Percentiles rank a stretch among this genome's conserved stretches.
These are phyloP conservation scores for Panurus biarmicus DNA, from an alignment of 2,113 vertebrate species.

Conservation along the genomic window DNA sequence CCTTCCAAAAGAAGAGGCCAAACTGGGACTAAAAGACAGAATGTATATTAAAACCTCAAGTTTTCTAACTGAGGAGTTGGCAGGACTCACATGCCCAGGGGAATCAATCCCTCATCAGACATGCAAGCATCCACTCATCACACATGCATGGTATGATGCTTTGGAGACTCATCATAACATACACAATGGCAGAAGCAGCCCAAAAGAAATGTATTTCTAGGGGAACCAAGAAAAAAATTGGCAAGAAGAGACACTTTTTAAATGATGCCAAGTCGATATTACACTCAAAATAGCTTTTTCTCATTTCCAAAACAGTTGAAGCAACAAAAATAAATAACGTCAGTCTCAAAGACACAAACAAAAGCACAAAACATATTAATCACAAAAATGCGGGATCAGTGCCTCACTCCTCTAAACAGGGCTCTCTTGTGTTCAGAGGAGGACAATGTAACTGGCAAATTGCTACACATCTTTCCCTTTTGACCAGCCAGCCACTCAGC, in stretches of 20 bases:
- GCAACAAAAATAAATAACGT: neutral
- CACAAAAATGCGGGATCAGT: neutral
- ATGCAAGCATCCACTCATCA: neutral
- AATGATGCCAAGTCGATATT: neutral
- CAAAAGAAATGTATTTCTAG: neutral
- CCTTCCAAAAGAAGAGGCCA: neutral
- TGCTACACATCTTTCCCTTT: neutral
- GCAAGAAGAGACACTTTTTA: neutral
- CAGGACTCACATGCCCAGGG: neutral
- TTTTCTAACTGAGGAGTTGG: constrained; percentile 1
- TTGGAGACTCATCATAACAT: neutral
- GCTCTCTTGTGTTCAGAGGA: neutral
- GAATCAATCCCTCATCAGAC: neutral
- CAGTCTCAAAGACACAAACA: neutral
- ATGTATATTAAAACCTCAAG: constrained; percentile 5
- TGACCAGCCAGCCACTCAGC: neutral
- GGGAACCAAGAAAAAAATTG: neutral
- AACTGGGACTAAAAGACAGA: neutral
- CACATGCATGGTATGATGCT: neutral
- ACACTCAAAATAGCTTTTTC: neutral
- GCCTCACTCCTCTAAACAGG: neutral
- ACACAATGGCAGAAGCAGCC: neutral
- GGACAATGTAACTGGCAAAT: neutral
- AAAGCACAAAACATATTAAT: neutral
- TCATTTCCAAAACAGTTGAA: constrained; percentile 4